A percentile compares a stretch with the other conserved stretches of the same genome.
Conservation (phyloP, 2,113 vertebrate species). For the Onychorhynchus coronatus region DNA sequence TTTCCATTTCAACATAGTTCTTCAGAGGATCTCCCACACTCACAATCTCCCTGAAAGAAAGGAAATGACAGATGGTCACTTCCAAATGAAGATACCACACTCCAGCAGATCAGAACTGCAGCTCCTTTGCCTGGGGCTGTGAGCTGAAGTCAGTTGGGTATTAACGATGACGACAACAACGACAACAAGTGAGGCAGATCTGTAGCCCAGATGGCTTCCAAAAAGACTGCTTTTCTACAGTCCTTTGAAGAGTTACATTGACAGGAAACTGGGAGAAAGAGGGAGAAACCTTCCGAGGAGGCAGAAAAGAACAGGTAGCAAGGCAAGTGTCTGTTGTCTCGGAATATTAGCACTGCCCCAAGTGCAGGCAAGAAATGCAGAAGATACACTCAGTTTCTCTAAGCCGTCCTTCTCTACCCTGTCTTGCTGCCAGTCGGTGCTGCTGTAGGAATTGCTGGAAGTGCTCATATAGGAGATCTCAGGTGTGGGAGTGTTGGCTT, state of each 20-base stretch:
- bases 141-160: neutral
- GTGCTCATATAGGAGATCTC: constrained; percentile 79
- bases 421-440: constrained; percentile 89
- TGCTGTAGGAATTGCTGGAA: constrained; percentile 83
- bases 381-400: constrained; percentile 86
- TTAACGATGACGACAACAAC: too few species aligned
- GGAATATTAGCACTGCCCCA: neutral
- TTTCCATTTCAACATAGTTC: constrained; percentile 94
- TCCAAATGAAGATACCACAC: neutral
- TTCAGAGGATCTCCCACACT: constrained; percentile 94
- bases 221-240: neutral
- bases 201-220: neutral
- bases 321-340: neutral
- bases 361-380: neutral
- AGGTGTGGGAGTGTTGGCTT: constrained; percentile 81
- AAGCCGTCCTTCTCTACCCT: constrained; percentile 95
- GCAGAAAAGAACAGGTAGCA: neutral
- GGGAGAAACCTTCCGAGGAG: neutral
- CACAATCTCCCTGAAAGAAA: constrained; percentile 87
- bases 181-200: neutral
- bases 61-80: neutral
- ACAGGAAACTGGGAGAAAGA: neutral
- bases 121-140: neutral
- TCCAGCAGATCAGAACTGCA: neutral
- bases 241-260: neutral